phyloP scores from a whole-genome alignment of 2,888 invertebrate species.

The Clusia tigrina region DNA sequence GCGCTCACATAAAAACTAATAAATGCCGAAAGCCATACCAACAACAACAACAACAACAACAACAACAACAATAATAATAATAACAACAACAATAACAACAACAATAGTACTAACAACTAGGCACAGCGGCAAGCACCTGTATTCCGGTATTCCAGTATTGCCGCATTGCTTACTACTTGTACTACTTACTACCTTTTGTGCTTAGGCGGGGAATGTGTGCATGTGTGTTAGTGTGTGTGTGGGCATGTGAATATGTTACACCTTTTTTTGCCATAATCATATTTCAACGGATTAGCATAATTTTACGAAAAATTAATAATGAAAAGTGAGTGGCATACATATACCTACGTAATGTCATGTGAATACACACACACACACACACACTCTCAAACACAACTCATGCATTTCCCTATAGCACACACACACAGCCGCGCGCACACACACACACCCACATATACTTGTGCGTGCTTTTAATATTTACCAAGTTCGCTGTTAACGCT shows the following conservation, averaged over 20 bases:
- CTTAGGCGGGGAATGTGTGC: background rate
- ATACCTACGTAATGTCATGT: background rate
- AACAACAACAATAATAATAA: background rate
- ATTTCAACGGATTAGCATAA: conserved; percentile 59
- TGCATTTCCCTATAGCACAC: too few relatives aligned
- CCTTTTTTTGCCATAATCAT: conserved; percentile 56
- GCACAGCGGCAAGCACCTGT: background rate
- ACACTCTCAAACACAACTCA: too few relatives aligned
- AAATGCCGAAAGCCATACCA: background rate
- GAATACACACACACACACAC: conserved; percentile 34
- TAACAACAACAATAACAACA: too few relatives aligned
- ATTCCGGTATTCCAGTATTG: background rate
- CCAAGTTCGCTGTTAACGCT: too few relatives aligned
- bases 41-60: too few relatives aligned
- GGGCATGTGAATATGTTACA: background rate
- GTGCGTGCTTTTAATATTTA: too few relatives aligned
- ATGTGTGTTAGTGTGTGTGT: conserved; percentile 7
- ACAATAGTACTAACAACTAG: background rate
- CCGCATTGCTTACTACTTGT: too few relatives aligned
- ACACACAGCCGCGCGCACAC: conserved; percentile 13
- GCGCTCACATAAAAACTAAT: background rate
- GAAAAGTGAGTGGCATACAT: conserved; percentile 52
- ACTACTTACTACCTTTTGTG: background rate
- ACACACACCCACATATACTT: conserved; percentile 43
- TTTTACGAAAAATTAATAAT: conserved; percentile 54